Conservation (phyloP, 2,113 vertebrate genomes). For the Rhipidura dahli region DNA sequence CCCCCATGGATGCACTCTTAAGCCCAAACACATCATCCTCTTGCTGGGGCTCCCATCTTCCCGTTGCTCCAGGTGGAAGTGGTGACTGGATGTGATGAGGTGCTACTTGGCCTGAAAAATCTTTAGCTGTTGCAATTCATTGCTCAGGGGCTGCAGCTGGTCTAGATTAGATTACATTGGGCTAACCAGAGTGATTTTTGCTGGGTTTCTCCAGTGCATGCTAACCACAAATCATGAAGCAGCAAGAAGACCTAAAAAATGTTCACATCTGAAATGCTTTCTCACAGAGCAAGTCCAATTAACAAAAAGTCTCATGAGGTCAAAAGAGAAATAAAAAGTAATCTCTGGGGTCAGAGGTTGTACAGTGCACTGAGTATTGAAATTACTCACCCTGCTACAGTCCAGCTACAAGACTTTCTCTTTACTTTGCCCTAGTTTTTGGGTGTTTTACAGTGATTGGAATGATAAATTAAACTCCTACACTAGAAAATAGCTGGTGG, state of each 20-base stretch:
- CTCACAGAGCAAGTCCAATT: not conserved
- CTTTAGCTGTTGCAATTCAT: not conserved
- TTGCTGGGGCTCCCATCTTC: not conserved
- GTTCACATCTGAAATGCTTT: not conserved
- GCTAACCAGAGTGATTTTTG: not conserved
- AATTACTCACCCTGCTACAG: conserved; percentile 9
- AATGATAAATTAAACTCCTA: conserved; percentile 5
- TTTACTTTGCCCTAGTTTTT: not conserved
- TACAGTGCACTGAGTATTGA: not conserved
- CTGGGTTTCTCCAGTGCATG: not conserved
- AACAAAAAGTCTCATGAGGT: conserved; percentile 17
- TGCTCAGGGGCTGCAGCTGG: not conserved
- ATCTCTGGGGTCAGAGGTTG: not conserved
- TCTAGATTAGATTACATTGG: not conserved
- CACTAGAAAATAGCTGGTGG: not conserved
- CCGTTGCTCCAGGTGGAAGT: not conserved
- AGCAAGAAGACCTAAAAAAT: not conserved
- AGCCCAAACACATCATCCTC: not conserved
- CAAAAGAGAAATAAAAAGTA: conserved; percentile 24
- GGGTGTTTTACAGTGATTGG: conserved; percentile 1
- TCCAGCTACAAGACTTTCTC: not conserved
- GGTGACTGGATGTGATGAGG: not conserved
- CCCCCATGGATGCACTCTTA: not conserved
- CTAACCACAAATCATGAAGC: conserved; percentile 27
- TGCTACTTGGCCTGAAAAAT: not conserved